Conservation (phyloP, 2,888 invertebrate genomes). For the Dyspetes luteomarginatus region DNA sequence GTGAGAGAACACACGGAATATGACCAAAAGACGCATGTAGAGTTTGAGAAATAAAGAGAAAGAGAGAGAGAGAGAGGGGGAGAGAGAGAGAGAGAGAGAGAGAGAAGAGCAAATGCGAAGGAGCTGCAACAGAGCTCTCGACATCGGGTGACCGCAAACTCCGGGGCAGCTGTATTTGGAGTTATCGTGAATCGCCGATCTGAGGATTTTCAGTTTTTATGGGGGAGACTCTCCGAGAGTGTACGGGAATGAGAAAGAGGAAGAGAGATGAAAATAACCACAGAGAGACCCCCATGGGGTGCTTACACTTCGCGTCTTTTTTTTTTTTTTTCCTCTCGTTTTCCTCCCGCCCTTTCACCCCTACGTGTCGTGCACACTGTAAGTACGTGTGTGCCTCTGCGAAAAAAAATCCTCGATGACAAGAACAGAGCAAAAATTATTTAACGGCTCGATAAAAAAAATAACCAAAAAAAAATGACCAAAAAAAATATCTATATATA, state of each 20-base stretch:
- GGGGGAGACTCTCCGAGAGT: conserved; percentile 17
- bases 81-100: conserved; percentile 22
- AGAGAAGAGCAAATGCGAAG: conserved; percentile 34
- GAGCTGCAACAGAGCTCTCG: conserved; percentile 50
- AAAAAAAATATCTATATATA: no score
- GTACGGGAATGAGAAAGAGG: conserved; percentile 12
- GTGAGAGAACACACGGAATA: conserved; percentile 37
- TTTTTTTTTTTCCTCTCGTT: conserved; percentile 62
- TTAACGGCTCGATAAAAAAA: no score
- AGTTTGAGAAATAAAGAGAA: background rate
- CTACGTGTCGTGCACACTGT: background rate
- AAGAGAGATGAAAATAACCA: no score
- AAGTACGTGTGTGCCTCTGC: no score
- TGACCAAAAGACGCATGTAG: background rate
- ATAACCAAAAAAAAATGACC: no score
- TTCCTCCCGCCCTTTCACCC: background rate
- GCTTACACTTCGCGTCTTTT: conserved; percentile 65
- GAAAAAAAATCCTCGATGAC: no score
- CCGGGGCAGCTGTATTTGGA: conserved; percentile 81
- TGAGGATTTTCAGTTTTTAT: conserved; percentile 79
- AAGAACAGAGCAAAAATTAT: no score
- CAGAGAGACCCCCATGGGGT: conserved; percentile 60
- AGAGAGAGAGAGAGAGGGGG: conserved; percentile 2
- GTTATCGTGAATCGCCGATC: conserved; percentile 81
- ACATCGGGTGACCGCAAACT: conserved; percentile 80